Percentiles rank a stretch among this genome's conserved stretches.
These are phyloP conservation scores for Pristiophorus japonicus DNA, from an alignment of 2,113 vertebrate genomes.

Conservation along the genomic window DNA sequence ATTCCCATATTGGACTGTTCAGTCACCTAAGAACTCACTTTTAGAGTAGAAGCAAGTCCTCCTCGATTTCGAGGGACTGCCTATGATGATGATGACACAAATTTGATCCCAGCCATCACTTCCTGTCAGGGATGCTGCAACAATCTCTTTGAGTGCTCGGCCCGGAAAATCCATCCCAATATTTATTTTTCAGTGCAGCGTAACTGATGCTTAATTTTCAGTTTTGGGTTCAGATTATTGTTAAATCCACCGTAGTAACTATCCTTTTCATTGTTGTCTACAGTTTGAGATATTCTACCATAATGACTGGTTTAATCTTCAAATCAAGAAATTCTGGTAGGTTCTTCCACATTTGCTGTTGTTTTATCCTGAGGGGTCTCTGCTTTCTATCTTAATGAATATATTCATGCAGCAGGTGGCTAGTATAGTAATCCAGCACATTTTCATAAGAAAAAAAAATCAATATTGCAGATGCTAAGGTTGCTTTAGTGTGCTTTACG, in stretches of 20 bases:
- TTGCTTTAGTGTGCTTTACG: slow-evolving; percentile 16
- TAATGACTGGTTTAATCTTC: neutral
- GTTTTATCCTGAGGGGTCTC: neutral
- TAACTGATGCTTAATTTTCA: neutral
- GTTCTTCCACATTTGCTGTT: neutral
- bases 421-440: neutral
- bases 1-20: too few relatives aligned
- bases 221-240: neutral
- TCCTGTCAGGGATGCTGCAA: too few relatives aligned
- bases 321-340: neutral
- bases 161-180: neutral
- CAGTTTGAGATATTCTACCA: neutral
- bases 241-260: neutral
- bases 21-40: too few relatives aligned
- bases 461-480: slow-evolving; percentile 19
- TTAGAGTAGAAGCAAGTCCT: too few relatives aligned
- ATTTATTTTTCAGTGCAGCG: neutral
- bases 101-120: neutral
- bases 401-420: slow-evolving; percentile 28
- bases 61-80: too few relatives aligned
- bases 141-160: too few relatives aligned
- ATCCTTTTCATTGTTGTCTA: neutral
- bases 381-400: slow-evolving; percentile 19
- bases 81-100: too few relatives aligned
- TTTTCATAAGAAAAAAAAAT: slow-evolving; percentile 15